A percentile compares a stretch with the other conserved stretches of the same genome.
These are phyloP conservation scores for honey bee (Apis mellifera) DNA, from an alignment of 1,140 invertebrate genomes.

Conservation along the genomic window Amel_HAv3.1 CM009942.2:4973501-4974000, in stretches of 20 bases:
- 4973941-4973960: no score
- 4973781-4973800: no score
- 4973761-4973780: constrained; percentile 51
- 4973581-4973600: constrained; percentile 28
- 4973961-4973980: no score
- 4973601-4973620: constrained; percentile 7
- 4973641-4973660: constrained; percentile 37
- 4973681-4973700: constrained; percentile 47
- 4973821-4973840: no score
- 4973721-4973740: not conserved
- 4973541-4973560: not conserved
- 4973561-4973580: not conserved
- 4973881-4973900: no score
- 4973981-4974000: no score
- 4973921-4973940: no score
- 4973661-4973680: constrained; percentile 38
- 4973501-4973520: constrained; percentile 43
- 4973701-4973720: constrained; percentile 44
- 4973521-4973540: not conserved
- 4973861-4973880: no score
- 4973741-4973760: constrained; percentile 51
- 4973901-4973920: no score
- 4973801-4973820: no score
- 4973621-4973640: constrained; percentile 13
- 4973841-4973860: no score